Percentiles rank a stretch among this genome's conserved stretches.
Conservation (phyloP, 2,797 vertebrate species). For the Lepilemur ruficaudatus region DNA sequence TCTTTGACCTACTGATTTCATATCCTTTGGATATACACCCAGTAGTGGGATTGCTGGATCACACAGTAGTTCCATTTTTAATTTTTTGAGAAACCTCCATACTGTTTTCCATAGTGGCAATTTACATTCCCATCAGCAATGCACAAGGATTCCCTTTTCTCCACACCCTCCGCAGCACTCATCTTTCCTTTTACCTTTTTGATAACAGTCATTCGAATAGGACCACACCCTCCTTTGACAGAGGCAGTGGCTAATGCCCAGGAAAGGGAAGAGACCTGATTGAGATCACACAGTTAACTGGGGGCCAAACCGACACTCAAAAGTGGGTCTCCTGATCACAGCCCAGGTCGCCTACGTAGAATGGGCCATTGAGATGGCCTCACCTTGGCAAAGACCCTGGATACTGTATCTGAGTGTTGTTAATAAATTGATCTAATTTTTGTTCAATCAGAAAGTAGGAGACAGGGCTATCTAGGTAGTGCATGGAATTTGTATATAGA, state of each 20-base stretch:
- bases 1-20: background rate
- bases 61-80: background rate
- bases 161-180: background rate
- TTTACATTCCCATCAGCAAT: background rate
- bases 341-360: background rate
- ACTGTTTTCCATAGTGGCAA: background rate
- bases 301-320: background rate
- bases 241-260: background rate
- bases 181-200: background rate
- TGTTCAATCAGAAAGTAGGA: background rate
- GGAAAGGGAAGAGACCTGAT: background rate
- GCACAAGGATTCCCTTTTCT: background rate
- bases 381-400: background rate
- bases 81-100: background rate
- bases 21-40: background rate
- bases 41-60: background rate
- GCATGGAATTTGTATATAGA: background rate
- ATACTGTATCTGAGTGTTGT: background rate
- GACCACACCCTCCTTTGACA: background rate
- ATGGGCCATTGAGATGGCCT: background rate
- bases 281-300: background rate
- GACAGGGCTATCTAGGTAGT: background rate
- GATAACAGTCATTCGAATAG: background rate
- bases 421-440: background rate
- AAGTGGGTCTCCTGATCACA: background rate